These are phyloP conservation scores for Amblyjoppa fuscipennis DNA, from an alignment of 2,888 invertebrate genomes.

Conservation along the genomic window DNA sequence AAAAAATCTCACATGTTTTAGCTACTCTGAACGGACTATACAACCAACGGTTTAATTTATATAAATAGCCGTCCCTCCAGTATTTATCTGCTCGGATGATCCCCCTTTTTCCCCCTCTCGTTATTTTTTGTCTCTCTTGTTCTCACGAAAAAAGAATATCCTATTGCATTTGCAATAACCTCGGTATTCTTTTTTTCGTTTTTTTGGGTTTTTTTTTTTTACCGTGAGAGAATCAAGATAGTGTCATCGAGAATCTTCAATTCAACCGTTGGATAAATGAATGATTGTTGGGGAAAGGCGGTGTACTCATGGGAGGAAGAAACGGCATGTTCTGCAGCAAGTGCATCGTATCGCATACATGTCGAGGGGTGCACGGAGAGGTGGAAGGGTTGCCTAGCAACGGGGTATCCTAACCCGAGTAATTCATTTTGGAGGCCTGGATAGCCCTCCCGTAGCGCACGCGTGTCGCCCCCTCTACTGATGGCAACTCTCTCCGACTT, in stretches of 20 bases:
- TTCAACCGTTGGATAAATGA: slow-evolving; percentile 63
- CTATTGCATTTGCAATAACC: no score
- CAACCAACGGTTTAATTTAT: not conserved
- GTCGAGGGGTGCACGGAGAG: slow-evolving; percentile 56
- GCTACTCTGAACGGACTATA: not conserved
- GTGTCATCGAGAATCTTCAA: slow-evolving; percentile 62
- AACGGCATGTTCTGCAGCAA: slow-evolving; percentile 66
- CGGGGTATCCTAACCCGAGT: slow-evolving; percentile 74
- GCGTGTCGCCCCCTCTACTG: slow-evolving; percentile 43
- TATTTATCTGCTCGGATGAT: slow-evolving; percentile 41
- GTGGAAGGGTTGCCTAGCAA: slow-evolving; percentile 77
- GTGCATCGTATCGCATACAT: slow-evolving; percentile 50
- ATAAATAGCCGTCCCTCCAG: not conserved
- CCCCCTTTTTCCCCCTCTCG: slow-evolving; percentile 37
- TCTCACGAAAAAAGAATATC: slow-evolving; percentile 47
- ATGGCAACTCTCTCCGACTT: slow-evolving; percentile 62
- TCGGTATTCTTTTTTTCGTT: no score
- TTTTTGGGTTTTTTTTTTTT: not conserved
- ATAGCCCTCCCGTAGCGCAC: slow-evolving; percentile 58
- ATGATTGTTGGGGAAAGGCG: slow-evolving; percentile 23
- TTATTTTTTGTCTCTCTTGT: slow-evolving; percentile 45
- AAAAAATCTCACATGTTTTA: no score
- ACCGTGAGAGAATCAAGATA: slow-evolving; percentile 50
- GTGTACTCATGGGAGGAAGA: slow-evolving; percentile 50
- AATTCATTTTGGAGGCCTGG: slow-evolving; percentile 80